Conservation (phyloP, 2,113 vertebrate species). For the Oxyruncus cristatus region DNA sequence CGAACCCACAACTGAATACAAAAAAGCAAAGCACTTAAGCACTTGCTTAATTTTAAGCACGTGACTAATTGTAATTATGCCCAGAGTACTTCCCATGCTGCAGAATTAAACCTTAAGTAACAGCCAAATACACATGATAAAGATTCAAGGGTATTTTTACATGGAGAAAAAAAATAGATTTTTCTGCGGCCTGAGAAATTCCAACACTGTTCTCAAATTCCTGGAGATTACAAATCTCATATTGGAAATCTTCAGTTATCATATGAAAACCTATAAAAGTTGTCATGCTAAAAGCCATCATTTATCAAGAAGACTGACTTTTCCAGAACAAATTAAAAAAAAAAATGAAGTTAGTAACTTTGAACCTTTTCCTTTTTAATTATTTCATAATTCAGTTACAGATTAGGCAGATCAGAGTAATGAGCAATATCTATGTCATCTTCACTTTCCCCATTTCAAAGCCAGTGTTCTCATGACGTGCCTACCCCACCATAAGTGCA, state of each 20-base stretch:
- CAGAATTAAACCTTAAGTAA: neutral
- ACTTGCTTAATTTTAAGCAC: slow-evolving; percentile 68
- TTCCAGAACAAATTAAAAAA: neutral
- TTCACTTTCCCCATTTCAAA: neutral
- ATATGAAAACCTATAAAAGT: neutral
- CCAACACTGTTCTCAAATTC: neutral
- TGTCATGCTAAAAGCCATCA: neutral
- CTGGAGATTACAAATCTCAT: neutral
- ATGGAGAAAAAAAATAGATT: neutral
- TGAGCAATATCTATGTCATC: neutral
- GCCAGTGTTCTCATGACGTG: neutral
- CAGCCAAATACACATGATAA: neutral
- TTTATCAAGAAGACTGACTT: neutral
- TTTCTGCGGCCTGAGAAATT: neutral
- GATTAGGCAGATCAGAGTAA: neutral
- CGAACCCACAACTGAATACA: neutral
- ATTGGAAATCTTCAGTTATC: neutral
- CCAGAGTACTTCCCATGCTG: neutral
- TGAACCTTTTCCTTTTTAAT: neutral
- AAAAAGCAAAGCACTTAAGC: slow-evolving; percentile 50
- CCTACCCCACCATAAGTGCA: neutral
- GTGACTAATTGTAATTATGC: slow-evolving; percentile 44
- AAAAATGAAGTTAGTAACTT: neutral
- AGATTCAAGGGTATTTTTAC: neutral
- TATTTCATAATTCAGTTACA: neutral